Base-by-base conservation (phyloP, 2,113 vertebrate species). In the Phylloscopus trochiloides region DNA sequence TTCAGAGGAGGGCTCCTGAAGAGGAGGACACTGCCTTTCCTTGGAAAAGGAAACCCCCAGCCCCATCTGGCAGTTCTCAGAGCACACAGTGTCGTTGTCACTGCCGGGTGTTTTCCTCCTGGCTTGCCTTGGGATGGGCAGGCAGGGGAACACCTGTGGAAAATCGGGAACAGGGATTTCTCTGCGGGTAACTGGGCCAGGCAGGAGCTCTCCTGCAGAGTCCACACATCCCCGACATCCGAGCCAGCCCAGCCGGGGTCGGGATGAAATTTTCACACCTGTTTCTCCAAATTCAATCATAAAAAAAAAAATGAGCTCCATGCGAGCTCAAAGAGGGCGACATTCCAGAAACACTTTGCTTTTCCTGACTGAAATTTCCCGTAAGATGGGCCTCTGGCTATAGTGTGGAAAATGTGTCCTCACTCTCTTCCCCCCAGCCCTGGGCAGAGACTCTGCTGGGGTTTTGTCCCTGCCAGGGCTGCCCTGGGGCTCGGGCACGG, bases 241-340 rank as follows among this genome's bases (percentile, higher is more conserved):
- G 18, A 92, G 86, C 48, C 68, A 95, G 58, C 45, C 91, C 92
- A 4, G 1, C 2, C n/a, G 58, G 91, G 94, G 62, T 92, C 32
- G 24, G 90, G 94, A 95, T 90, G 83, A 73, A 92, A 94, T 96
- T 96, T 96, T 98, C 96, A 95, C 92, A 97, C 80, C 88, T 95
- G 51, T 51, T 93, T 90, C 92, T 96, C 78, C 79, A 71, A 96
- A 61, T 88, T 73, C 83, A 92, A 96, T 80, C 85, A 91, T 57
- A 40, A 91, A 77, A 92, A 80, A 59, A 25, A 52, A 59, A 28
- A 36, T 17, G 71, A 93, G 80, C 75, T 62, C 76, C 94, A 54
- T 79, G 83, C 9, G 28, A 85, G 85, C 43, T 76, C 31, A 15
- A 38, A 38, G 62, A 79, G 92, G 93, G 94, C 91, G 86, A 34